A percentile compares a stretch with the other conserved stretches of the same genome.
These are phyloP conservation scores for Vannuccia rotundouncinata DNA, from an alignment of 2,888 invertebrate species.

Conservation along the genomic window DNA sequence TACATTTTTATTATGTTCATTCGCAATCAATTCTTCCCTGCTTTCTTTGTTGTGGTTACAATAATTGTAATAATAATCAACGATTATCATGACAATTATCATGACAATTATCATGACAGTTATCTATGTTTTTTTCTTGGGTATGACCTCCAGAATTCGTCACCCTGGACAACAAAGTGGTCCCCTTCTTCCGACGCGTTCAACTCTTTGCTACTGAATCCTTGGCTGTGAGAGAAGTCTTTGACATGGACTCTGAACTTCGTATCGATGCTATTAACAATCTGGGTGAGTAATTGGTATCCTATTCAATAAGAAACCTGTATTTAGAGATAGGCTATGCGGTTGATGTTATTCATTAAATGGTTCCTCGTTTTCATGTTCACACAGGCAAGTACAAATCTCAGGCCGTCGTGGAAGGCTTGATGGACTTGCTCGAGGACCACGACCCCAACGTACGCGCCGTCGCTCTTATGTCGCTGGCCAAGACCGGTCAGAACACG, in stretches of 20 bases:
- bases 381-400: slow-evolving; percentile 47
- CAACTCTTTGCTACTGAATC: slow-evolving; percentile 46
- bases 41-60: too few species aligned
- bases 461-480: slow-evolving; percentile 48
- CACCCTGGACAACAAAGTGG: slow-evolving; percentile 35
- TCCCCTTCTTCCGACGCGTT: slow-evolving; percentile 45
- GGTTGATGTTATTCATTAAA: too few species aligned
- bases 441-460: slow-evolving; percentile 46
- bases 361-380: too few species aligned
- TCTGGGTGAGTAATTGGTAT: slow-evolving; percentile 46
- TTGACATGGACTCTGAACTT: slow-evolving; percentile 48
- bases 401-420: slow-evolving; percentile 45
- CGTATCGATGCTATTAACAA: slow-evolving; percentile 49
- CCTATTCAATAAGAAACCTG: too few species aligned
- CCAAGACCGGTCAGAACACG: slow-evolving; percentile 43
- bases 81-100: too few species aligned
- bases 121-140: too few species aligned
- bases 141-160: slow-evolving; percentile 3
- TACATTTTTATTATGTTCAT: too few species aligned
- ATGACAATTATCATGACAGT: too few species aligned
- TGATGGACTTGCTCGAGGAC: slow-evolving; percentile 45
- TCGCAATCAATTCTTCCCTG: too few species aligned
- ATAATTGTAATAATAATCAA: too few species aligned
- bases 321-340: too few species aligned
- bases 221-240: slow-evolving; percentile 48